These are phyloP conservation scores for Zygaena filipendulae DNA, from an alignment of 2,888 invertebrate species.

Conservation along the genomic window DNA sequence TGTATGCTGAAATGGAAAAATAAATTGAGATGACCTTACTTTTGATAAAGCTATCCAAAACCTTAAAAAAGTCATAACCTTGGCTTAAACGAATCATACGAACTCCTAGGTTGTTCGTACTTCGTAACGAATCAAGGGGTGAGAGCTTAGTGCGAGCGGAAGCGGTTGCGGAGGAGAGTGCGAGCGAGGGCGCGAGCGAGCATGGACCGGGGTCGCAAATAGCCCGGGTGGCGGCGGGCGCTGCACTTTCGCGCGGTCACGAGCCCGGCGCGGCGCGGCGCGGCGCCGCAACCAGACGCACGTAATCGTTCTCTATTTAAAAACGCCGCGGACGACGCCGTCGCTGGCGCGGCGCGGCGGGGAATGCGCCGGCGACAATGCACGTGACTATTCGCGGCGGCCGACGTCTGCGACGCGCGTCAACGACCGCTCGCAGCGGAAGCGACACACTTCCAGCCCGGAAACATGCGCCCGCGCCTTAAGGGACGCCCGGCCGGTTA, in stretches of 20 bases:
- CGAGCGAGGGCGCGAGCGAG: slow-evolving; percentile 8
- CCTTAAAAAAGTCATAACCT: too few relatives aligned
- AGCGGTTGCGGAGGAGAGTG: slow-evolving; percentile 15
- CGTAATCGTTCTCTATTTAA: slow-evolving; percentile 65
- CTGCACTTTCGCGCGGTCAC: slow-evolving; percentile 65
- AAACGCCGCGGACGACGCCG: slow-evolving; percentile 53
- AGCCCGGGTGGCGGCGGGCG: slow-evolving; percentile 63
- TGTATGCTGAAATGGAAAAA: too few relatives aligned
- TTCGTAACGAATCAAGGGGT: too few relatives aligned
- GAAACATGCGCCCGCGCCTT: slow-evolving; percentile 62
- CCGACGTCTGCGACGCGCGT: slow-evolving; percentile 56
- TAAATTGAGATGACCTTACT: too few relatives aligned
- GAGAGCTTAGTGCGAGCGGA: slow-evolving; percentile 14
- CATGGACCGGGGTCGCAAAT: slow-evolving; percentile 43
- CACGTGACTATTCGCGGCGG: slow-evolving; percentile 11
- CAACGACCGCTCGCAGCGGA: slow-evolving; percentile 64
- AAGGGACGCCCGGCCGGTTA: slow-evolving; percentile 50
- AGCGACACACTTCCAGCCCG: slow-evolving; percentile 67
- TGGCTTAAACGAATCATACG: too few relatives aligned
- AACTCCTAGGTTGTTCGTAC: too few relatives aligned
- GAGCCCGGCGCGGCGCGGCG: too few relatives aligned
- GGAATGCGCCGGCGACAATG: slow-evolving; percentile 52
- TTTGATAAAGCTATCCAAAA: too few relatives aligned
- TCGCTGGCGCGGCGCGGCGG: slow-evolving; percentile 29
- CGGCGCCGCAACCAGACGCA: slow-evolving; percentile 54